Conservation (phyloP, 1,140 invertebrate genomes). For the Drosophila nigrodunni region DNA sequence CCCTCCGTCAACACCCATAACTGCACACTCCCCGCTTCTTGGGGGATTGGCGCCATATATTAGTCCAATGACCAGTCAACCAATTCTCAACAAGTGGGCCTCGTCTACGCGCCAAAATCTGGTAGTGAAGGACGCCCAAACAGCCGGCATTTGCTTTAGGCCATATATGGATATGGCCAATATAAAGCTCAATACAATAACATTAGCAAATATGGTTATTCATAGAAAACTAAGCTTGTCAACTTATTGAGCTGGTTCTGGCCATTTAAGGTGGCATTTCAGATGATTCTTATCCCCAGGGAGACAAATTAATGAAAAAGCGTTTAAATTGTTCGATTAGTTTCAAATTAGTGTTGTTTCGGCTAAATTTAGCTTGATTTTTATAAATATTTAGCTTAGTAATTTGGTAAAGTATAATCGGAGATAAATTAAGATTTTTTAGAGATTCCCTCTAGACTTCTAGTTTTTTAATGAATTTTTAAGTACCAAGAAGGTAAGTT, state of each 20-base stretch:
- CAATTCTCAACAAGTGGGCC: slow-evolving; percentile 67
- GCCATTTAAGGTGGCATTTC: slow-evolving; percentile 2
- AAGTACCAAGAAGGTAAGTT: too few species aligned
- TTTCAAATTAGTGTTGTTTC: too few species aligned
- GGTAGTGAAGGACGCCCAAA: slow-evolving; percentile 72
- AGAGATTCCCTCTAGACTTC: too few species aligned
- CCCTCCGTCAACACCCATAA: background rate
- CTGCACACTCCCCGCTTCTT: background rate
- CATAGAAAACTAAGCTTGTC: slow-evolving; percentile 8
- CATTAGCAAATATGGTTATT: slow-evolving; percentile 74
- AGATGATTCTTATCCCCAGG: background rate
- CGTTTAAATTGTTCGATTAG: too few species aligned
- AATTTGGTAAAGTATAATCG: too few species aligned
- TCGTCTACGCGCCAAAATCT: slow-evolving; percentile 57
- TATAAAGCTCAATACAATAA: slow-evolving; percentile 14
- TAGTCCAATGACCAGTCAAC: slow-evolving; percentile 33
- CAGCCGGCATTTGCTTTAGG: slow-evolving; percentile 52
- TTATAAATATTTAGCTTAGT: too few species aligned
- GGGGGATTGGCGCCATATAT: slow-evolving; percentile 23
- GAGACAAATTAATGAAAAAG: background rate
- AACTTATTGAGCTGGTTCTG: background rate
- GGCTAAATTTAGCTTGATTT: too few species aligned
- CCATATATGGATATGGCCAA: slow-evolving; percentile 66
- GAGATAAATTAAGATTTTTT: too few species aligned
- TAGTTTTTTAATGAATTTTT: too few species aligned